Percentiles rank a stretch among this genome's conserved stretches.
phyloP scores from a whole-genome alignment of 2,888 invertebrate species.

The Sminthurides aquaticus region DNA sequence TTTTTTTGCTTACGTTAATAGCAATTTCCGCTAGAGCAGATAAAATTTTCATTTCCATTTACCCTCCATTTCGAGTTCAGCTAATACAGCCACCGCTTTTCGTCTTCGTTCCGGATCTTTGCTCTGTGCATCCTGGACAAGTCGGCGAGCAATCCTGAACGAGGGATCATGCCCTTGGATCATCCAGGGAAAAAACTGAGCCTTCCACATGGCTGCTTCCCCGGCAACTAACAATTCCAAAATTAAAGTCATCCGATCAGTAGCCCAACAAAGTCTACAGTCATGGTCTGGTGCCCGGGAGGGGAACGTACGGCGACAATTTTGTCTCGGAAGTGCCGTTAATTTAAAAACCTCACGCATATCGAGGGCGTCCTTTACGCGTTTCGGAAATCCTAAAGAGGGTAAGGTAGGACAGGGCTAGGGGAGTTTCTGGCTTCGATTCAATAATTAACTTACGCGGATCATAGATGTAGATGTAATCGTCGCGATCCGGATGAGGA shows the following conservation, averaged over 20 bases:
- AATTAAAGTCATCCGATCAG: background rate
- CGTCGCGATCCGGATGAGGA: conserved; percentile 2
- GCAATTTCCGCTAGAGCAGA: background rate
- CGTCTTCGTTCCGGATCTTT: conserved; percentile 20
- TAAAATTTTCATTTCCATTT: conserved; percentile 6
- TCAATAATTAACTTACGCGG: conserved; percentile 29
- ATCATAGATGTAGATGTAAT: conserved; percentile 23
- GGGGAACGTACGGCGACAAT: no score
- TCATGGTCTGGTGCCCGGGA: no score
- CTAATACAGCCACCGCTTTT: conserved; percentile 23
- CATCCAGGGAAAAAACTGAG: conserved; percentile 14
- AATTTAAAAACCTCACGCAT: no score
- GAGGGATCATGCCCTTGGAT: conserved; percentile 16
- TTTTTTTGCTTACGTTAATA: background rate
- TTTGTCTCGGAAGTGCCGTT: no score
- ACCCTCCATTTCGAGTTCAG: conserved; percentile 21
- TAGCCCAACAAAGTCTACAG: background rate
- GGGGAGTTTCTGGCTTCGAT: no score
- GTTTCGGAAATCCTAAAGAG: no score
- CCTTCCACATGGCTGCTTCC: conserved; percentile 15
- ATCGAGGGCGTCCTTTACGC: no score
- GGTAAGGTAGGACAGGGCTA: no score
- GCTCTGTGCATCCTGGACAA: conserved; percentile 24
- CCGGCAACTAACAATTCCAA: background rate
- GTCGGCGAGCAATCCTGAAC: conserved; percentile 23